phyloP scores from a whole-genome alignment of 2,797 vertebrate genomes.

The Luscinia luscinia region DNA sequence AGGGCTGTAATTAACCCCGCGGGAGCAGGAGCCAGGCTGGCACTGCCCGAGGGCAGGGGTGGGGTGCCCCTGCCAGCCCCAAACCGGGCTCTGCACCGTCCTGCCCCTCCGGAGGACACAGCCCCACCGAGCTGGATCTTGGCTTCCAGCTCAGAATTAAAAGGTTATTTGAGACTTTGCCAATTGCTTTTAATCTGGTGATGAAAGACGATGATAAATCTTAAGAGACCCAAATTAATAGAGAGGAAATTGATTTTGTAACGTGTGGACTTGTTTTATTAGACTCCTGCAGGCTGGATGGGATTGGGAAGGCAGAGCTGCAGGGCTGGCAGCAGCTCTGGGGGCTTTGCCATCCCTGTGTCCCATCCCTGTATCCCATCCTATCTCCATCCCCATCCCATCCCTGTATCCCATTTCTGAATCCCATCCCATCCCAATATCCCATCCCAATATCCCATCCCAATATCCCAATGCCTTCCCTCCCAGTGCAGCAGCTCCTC shows the following conservation, averaged over 20 bases:
- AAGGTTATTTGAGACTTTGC: constrained; percentile 71
- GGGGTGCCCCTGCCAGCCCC: not conserved
- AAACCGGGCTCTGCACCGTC: not conserved
- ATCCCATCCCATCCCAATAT: too few relatives aligned
- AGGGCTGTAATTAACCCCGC: constrained; percentile 49
- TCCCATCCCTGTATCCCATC: not conserved
- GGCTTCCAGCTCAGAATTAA: constrained; percentile 50
- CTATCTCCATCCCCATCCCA: too few relatives aligned
- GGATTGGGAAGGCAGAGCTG: not conserved
- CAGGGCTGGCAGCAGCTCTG: not conserved
- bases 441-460: too few relatives aligned
- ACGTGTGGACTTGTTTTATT: constrained; percentile 62
- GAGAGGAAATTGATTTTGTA: constrained; percentile 74
- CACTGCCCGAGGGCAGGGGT: fast-evolving
- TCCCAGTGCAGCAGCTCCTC: not conserved
- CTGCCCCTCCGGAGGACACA: not conserved
- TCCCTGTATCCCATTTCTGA: fast-evolving
- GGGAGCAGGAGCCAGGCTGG: not conserved
- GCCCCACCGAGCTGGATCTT: not conserved
- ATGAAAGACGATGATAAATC: constrained; percentile 69
- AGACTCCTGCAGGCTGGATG: constrained; percentile 31
- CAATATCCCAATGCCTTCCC: not conserved
- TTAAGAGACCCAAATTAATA: constrained; percentile 73
- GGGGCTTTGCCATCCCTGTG: not conserved
- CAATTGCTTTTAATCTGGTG: constrained; percentile 68